A percentile compares a stretch with the other conserved stretches of the same genome.
phyloP scores from a whole-genome alignment of 2,888 invertebrate genomes.

The Drosophila neotestacea region DNA sequence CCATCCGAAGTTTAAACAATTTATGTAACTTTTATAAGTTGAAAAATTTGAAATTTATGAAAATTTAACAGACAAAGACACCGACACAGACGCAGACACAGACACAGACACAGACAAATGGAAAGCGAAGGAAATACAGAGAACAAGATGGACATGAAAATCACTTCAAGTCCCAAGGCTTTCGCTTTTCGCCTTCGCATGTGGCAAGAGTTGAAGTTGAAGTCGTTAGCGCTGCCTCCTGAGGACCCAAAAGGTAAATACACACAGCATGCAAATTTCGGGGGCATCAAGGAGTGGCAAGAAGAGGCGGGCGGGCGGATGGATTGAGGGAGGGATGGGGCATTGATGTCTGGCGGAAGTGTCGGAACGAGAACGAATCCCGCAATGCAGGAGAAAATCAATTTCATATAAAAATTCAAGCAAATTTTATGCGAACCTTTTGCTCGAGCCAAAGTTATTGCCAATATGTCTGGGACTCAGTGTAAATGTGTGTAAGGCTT shows the following conservation, averaged over 20 bases:
- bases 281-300: not conserved
- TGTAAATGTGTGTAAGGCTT: conserved; percentile 13
- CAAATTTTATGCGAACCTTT: conserved; percentile 75
- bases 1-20: conserved; percentile 72
- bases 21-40: conserved; percentile 67
- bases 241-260: conserved; percentile 59
- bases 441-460: conserved; percentile 68
- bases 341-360: conserved; percentile 33
- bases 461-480: conserved; percentile 45
- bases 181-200: conserved; percentile 29
- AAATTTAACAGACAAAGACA: conserved; percentile 60
- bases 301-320: not conserved
- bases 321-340: not conserved
- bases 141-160: conserved; percentile 41
- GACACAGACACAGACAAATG: conserved; percentile 7
- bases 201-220: conserved; percentile 36
- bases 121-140: not conserved
- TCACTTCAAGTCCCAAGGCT: conserved; percentile 44
- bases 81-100: conserved; percentile 28
- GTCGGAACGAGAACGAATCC: not conserved
- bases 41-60: conserved; percentile 68
- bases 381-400: conserved; percentile 64
- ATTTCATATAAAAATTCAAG: conserved; percentile 76
- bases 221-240: conserved; percentile 33
- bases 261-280: conserved; percentile 40